phyloP scores from a whole-genome alignment of 2,888 invertebrate species.

The Caradrina kadenii region DNA sequence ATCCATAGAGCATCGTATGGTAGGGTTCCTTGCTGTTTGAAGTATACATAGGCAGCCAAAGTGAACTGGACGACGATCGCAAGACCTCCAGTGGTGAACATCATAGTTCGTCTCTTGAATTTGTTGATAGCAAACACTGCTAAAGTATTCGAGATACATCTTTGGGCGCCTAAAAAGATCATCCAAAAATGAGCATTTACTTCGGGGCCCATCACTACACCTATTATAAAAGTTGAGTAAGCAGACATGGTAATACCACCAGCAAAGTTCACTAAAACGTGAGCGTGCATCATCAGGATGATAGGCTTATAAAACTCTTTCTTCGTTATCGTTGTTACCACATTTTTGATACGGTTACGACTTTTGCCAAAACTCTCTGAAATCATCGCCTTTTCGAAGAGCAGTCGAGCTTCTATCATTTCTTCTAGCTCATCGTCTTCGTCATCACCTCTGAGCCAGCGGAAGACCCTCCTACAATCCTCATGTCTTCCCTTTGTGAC shows the following conservation, averaged over 20 bases:
- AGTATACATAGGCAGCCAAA: conserved; percentile 83
- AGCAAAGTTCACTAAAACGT: conserved; percentile 91
- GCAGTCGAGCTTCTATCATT: conserved; percentile 72
- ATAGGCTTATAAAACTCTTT: conserved; percentile 90
- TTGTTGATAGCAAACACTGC: conserved; percentile 91
- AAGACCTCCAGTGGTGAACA: conserved; percentile 89
- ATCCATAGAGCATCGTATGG: conserved; percentile 79
- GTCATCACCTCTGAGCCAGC: conserved; percentile 89
- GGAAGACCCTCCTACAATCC: conserved; percentile 89
- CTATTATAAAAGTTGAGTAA: conserved; percentile 91
- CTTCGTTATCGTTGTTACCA: conserved; percentile 67
- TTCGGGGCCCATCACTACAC: conserved; percentile 87
- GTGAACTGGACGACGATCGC: conserved; percentile 89
- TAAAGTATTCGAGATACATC: conserved; percentile 89
- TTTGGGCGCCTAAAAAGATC: conserved; percentile 91
- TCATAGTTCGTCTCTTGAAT: conserved; percentile 90
- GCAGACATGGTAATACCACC: conserved; percentile 92
- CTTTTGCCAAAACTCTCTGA: conserved; percentile 47
- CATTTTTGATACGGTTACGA: conserved; percentile 46
- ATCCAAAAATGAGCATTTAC: conserved; percentile 91
- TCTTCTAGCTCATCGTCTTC: conserved; percentile 81
- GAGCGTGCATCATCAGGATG: conserved; percentile 90
- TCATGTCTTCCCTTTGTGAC: conserved; percentile 86
- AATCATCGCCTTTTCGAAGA: conserved; percentile 62
- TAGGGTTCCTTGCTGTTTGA: conserved; percentile 64